Percentiles rank a stretch among this genome's conserved stretches.
Conservation (phyloP, 1,140 invertebrate genomes). For the Macrostomum lignano region DNA sequence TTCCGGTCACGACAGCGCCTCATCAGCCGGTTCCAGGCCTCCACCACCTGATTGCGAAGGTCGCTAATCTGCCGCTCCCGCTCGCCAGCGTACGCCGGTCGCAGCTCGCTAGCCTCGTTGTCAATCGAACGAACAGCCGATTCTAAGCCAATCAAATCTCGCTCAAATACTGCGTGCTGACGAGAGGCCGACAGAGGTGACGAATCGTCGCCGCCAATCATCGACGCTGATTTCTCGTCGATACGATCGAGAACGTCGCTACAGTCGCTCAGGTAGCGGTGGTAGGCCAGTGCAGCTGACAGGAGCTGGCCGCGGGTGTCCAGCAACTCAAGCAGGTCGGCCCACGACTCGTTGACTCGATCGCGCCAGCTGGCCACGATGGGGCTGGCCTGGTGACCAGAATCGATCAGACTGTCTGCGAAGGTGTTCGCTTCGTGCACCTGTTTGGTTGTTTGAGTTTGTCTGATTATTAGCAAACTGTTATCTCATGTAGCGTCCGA, state of each 20-base stretch:
- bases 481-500: constrained; percentile 90
- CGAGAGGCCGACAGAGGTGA: constrained; percentile 62
- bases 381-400: constrained; percentile 75
- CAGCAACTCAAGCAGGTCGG: constrained; percentile 82
- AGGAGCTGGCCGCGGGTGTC: constrained; percentile 88
- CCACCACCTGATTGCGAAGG: constrained; percentile 66
- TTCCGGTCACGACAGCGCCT: constrained; percentile 50
- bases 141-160: constrained; percentile 68
- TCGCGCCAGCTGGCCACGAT: constrained; percentile 97
- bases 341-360: constrained; percentile 85
- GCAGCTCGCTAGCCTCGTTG: constrained; percentile 58
- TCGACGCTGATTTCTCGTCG: constrained; percentile 52
- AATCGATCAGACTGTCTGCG: constrained; percentile 59
- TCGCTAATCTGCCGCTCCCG: constrained; percentile 79
- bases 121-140: constrained; percentile 65
- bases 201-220: constrained; percentile 73
- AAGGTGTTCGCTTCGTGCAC: constrained; percentile 42
- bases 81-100: constrained; percentile 82
- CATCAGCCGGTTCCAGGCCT: constrained; percentile 72
- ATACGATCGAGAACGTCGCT: constrained; percentile 30
- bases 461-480: constrained; percentile 83
- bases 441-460: constrained; percentile 67
- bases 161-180: constrained; percentile 76
- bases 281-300: constrained; percentile 68
- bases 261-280: constrained; percentile 99